Conservation (phyloP, 2,797 vertebrate species). For the Calcarius lapponicus region DNA sequence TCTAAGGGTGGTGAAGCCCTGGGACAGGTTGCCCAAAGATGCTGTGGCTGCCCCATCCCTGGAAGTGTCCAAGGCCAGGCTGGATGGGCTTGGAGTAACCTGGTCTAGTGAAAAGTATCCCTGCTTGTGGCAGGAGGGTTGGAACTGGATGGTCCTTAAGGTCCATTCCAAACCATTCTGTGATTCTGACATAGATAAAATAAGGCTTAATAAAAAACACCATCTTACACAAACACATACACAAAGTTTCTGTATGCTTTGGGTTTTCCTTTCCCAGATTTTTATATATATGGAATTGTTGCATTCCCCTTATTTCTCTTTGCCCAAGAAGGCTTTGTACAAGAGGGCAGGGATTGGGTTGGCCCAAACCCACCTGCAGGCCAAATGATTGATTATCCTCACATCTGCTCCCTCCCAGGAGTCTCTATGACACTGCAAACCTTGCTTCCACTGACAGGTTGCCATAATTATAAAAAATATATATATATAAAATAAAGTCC, state of each 20-base stretch:
- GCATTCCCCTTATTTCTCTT: not conserved
- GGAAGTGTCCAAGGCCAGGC: not conserved
- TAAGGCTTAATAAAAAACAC: not conserved
- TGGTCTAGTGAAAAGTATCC: not conserved
- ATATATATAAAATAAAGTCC: not conserved
- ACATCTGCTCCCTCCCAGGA: not conserved
- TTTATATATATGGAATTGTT: not conserved
- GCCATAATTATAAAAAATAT: not conserved
- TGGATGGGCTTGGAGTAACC: not conserved
- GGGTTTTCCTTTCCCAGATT: not conserved
- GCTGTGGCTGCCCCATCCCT: not conserved
- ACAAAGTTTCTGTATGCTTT: not conserved
- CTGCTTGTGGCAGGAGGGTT: not conserved
- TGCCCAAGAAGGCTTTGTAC: not conserved
- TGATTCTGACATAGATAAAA: not conserved
- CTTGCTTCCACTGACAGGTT: not conserved
- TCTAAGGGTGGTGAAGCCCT: accelerated
- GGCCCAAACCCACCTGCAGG: not conserved
- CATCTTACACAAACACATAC: not conserved
- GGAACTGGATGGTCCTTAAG: not conserved
- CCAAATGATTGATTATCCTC: not conserved
- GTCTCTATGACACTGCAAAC: not conserved
- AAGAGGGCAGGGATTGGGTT: not conserved
- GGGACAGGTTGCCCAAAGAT: not conserved
- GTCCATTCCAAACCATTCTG: not conserved